Evolutionary conservation across 2,797 vertebrate species (phyloP).

Genomic region (Halcyon badia): DNA sequence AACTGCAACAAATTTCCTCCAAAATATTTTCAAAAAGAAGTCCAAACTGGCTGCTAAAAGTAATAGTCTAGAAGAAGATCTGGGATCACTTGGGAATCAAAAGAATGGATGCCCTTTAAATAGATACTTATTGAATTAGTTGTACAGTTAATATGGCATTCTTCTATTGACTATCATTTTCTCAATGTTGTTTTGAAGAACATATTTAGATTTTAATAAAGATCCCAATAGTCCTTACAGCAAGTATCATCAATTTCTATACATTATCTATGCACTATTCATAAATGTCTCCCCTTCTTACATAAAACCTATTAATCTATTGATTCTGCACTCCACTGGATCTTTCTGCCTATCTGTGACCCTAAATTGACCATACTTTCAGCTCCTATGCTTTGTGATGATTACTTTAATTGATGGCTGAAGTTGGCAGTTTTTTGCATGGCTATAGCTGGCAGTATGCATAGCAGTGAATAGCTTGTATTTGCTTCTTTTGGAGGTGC

Average conservation of each 20-base stretch:
- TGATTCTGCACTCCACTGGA: fast-evolving
- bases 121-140: neutral
- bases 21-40: neutral
- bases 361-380: neutral
- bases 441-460: neutral
- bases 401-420: neutral
- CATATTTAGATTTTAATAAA: neutral
- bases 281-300: neutral
- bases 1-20: neutral
- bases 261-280: neutral
- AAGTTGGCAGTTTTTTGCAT: neutral
- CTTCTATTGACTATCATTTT: neutral
- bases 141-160: neutral
- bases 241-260: neutral
- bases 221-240: neutral
- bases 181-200: neutral
- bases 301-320: neutral
- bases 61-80: neutral
- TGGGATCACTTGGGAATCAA: neutral
- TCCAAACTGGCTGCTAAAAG: neutral
- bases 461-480: fast-evolving
- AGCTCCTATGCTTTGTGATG: neutral
- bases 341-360: neutral
- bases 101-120: neutral
- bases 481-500: neutral